A percentile compares a stretch with the other conserved stretches of the same genome.
phyloP scores from a whole-genome alignment of 2,888 invertebrate genomes.

The Athrips mouffetella region DNA sequence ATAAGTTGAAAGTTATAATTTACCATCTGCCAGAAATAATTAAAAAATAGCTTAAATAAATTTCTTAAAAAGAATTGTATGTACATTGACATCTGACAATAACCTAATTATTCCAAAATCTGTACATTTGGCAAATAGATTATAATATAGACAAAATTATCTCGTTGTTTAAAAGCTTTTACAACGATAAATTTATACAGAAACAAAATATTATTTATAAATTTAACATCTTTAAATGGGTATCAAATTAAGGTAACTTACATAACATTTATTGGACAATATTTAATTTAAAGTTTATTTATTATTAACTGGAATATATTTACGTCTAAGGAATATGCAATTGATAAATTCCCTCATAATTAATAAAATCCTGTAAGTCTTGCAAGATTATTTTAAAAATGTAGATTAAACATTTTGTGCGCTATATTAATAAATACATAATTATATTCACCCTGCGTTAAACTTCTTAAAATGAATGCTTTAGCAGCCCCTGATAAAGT shows the following conservation, averaged over 20 bases:
- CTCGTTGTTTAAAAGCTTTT: conserved; percentile 34
- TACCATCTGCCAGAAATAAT: too few species aligned
- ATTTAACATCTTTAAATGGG: background rate
- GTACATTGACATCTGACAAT: conserved; percentile 42
- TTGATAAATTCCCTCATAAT: conserved; percentile 32
- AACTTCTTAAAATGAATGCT: conserved; percentile 34
- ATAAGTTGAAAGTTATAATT: too few species aligned
- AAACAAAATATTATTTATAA: background rate
- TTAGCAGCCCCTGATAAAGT: conserved; percentile 31
- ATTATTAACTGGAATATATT: conserved; percentile 39
- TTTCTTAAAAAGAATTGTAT: conserved; percentile 35
- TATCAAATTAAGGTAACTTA: too few species aligned
- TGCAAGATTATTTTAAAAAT: background rate
- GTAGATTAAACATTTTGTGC: conserved; percentile 52
- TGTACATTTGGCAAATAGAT: conserved; percentile 52
- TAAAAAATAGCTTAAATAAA: conserved; percentile 18
- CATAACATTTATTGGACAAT: conserved; percentile 32
- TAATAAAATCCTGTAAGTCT: background rate
- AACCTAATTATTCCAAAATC: conserved; percentile 33
- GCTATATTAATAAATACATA: conserved; percentile 42
- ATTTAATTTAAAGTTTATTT: conserved; percentile 30
- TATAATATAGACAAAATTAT: conserved; percentile 24
- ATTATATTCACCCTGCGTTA: conserved; percentile 53
- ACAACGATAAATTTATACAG: conserved; percentile 9
- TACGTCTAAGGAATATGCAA: conserved; percentile 36